Percentiles rank a stretch among this genome's conserved stretches.
Conservation (phyloP, 2,797 vertebrate genomes). For the Artibeus lituratus region DNA sequence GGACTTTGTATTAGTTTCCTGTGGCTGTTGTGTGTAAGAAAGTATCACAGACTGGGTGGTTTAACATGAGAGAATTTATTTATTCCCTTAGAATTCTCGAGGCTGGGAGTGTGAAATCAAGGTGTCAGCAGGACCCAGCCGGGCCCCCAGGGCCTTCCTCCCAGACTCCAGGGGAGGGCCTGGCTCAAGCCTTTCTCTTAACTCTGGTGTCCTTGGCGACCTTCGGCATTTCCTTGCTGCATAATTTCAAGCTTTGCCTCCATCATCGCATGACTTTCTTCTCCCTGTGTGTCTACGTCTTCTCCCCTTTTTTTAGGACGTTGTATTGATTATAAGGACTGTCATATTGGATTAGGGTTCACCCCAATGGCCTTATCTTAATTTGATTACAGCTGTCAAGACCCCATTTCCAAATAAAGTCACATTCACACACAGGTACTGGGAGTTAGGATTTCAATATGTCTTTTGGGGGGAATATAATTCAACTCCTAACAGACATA, state of each 20-base stretch:
- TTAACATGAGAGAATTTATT: not conserved
- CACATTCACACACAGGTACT: not conserved
- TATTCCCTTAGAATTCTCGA: not conserved
- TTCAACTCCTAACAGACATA: not conserved
- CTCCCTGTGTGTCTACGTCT: not conserved
- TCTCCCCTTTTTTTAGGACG: not conserved
- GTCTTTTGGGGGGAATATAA: not conserved
- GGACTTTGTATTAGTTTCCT: not conserved
- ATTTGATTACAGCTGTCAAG: not conserved
- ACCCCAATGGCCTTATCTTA: not conserved
- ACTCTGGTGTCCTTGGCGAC: too few species aligned
- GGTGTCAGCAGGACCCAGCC: not conserved
- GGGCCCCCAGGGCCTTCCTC: not conserved
- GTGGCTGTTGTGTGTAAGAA: not conserved
- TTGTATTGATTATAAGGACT: not conserved
- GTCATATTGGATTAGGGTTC: not conserved
- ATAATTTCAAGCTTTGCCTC: not conserved
- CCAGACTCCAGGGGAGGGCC: not conserved
- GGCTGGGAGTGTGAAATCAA: not conserved
- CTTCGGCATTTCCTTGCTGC: not conserved
- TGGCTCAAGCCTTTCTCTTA: not conserved
- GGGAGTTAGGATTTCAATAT: not conserved
- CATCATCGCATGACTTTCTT: not conserved
- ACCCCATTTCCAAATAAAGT: not conserved
- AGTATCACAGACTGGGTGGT: not conserved